Conservation (phyloP, 1,140 invertebrate genomes). For the Babylonia areolata region DNA sequence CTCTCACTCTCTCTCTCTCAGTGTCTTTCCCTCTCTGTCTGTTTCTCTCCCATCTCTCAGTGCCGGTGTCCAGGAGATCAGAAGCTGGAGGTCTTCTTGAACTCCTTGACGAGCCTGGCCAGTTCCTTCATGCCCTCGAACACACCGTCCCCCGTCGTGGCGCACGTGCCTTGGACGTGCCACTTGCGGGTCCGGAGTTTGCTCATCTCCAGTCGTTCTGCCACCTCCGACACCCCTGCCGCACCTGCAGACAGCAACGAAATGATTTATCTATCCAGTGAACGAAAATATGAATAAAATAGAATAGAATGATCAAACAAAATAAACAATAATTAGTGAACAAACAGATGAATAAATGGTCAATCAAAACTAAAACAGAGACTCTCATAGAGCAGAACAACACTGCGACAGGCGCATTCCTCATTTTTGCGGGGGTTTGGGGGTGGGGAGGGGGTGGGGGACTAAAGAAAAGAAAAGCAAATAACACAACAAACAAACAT, state of each 20-base stretch:
- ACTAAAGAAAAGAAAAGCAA: no score
- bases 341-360: no score
- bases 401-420: no score
- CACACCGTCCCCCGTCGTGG: constrained; percentile 66
- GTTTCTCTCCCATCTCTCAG: background rate
- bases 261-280: no score
- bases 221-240: background rate
- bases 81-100: background rate
- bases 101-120: constrained; percentile 61
- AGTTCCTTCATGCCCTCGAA: constrained; percentile 65
- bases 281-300: no score
- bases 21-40: background rate
- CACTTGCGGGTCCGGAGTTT: constrained; percentile 60
- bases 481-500: no score
- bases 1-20: background rate
- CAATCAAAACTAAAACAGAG: no score
- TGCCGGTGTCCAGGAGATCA: background rate
- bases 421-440: no score
- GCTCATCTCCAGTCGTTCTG: constrained; percentile 51
- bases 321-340: no score
- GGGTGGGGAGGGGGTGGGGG: no score
- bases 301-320: no score
- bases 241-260: constrained; percentile 1
- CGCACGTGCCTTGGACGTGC: constrained; percentile 66
- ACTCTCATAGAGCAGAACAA: no score